Evolutionary conservation across 1,140 invertebrate genomes (phyloP).

Genomic region (Drosophila erecta): DNA sequence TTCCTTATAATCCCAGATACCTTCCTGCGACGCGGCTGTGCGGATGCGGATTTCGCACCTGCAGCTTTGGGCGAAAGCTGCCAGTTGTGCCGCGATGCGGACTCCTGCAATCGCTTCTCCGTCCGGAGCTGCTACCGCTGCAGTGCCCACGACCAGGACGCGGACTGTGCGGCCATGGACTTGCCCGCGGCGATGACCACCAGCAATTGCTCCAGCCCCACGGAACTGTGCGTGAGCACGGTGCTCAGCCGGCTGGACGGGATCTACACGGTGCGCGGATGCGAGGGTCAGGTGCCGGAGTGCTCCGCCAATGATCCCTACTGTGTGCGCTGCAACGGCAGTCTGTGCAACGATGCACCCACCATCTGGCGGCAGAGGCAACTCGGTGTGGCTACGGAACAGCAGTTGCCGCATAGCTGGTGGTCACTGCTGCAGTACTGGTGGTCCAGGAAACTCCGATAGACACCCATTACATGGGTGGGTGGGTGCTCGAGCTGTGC

Average conservation of each 20-base stretch:
- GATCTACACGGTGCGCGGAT: slow-evolving; percentile 68
- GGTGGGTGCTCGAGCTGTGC: too few relatives aligned
- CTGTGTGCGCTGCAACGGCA: slow-evolving; percentile 76
- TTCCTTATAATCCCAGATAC: slow-evolving; percentile 41
- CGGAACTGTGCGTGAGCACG: slow-evolving; percentile 74
- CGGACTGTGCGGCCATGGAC: slow-evolving; percentile 58
- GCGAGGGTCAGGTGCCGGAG: slow-evolving; percentile 65
- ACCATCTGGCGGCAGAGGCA: slow-evolving; percentile 48
- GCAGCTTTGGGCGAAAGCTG: slow-evolving; percentile 43
- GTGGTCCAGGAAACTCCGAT: slow-evolving; percentile 32
- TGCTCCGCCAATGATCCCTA: slow-evolving; percentile 73
- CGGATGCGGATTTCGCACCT: slow-evolving; percentile 34
- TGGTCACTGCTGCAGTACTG: slow-evolving; percentile 19
- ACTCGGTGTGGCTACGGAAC: not conserved
- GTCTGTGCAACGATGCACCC: slow-evolving; percentile 64
- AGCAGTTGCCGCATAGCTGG: not conserved
- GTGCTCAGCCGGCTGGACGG: slow-evolving; percentile 58
- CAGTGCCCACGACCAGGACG: slow-evolving; percentile 51
- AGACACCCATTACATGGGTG: not conserved
- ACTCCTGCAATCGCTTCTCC: slow-evolving; percentile 67
- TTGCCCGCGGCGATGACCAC: slow-evolving; percentile 27
- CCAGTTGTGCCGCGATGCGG: slow-evolving; percentile 61
- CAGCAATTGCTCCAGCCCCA: slow-evolving; percentile 52
- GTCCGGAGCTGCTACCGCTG: slow-evolving; percentile 74
- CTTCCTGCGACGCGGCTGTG: slow-evolving; percentile 64